Evolutionary conservation across 2,113 vertebrate species (phyloP).

Genomic region (Pluvialis apricaria): DNA sequence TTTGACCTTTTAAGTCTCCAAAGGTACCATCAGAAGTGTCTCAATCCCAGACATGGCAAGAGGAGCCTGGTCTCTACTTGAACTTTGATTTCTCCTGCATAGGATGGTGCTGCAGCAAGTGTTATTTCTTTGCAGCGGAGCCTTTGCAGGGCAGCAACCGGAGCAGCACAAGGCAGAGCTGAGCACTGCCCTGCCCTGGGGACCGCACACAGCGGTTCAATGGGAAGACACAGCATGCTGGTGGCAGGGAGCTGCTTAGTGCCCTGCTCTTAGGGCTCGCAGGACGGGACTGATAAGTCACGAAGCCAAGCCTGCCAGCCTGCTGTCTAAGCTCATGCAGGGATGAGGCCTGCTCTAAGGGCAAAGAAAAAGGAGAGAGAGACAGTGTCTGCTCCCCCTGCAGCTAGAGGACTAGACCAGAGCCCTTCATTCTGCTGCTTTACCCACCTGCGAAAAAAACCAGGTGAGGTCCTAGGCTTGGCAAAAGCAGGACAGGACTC

Average conservation of each 20-base stretch:
- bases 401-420: not conserved
- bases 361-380: not conserved
- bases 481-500: not conserved
- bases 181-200: not conserved
- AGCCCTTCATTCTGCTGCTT: not conserved
- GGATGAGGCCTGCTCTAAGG: not conserved
- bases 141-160: not conserved
- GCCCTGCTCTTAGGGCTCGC: not conserved
- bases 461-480: not conserved
- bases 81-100: not conserved
- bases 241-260: not conserved
- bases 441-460: not conserved
- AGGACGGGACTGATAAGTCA: not conserved
- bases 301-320: not conserved
- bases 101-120: not conserved
- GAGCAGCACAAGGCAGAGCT: not conserved
- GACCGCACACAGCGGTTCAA: rapidly evolving
- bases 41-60: not conserved
- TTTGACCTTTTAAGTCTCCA: not conserved
- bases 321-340: not conserved
- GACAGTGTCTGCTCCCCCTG: not conserved
- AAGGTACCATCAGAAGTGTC: not conserved
- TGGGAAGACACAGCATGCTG: not conserved
- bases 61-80: not conserved
- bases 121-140: not conserved